Percentiles rank a stretch among this genome's conserved stretches.
These are phyloP conservation scores for Drosophila peninsularis DNA, from an alignment of 2,888 invertebrate genomes.

Conservation along the genomic window DNA sequence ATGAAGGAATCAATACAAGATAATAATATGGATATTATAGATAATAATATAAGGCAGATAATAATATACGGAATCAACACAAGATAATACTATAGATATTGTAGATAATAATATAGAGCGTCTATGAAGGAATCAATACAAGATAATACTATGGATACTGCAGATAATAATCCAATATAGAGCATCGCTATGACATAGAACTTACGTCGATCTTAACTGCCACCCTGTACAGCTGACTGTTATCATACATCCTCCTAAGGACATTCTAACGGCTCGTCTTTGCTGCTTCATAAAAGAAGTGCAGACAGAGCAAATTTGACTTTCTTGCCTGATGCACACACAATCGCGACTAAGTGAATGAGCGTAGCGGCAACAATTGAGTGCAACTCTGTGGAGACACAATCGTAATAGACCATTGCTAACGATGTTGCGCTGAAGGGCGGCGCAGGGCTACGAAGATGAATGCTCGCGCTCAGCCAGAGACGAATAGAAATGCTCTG, in stretches of 20 bases:
- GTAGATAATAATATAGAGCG: too few relatives aligned
- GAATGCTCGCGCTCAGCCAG: background rate
- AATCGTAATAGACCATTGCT: conserved; percentile 74
- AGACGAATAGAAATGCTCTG: conserved; percentile 32
- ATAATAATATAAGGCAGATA: too few relatives aligned
- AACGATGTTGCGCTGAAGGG: conserved; percentile 68
- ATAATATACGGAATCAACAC: too few relatives aligned
- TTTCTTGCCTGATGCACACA: conserved; percentile 69
- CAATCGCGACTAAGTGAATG: conserved; percentile 54
- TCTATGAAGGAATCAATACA: too few relatives aligned
- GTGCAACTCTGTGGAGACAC: conserved; percentile 65
- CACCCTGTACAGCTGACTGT: background rate
- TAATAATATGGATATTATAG: too few relatives aligned
- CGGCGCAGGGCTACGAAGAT: conserved; percentile 6
- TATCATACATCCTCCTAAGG: background rate
- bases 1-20: too few relatives aligned
- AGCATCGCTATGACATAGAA: too few relatives aligned
- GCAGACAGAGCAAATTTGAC: conserved; percentile 62
- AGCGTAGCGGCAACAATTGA: conserved; percentile 47
- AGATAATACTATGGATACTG: too few relatives aligned
- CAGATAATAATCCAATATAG: too few relatives aligned
- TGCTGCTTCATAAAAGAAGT: background rate
- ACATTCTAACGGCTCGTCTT: background rate
- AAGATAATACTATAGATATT: too few relatives aligned
- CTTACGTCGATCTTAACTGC: too few relatives aligned